Conservation (phyloP, 1,140 invertebrate genomes). For the Kradibia gibbosae region DNA sequence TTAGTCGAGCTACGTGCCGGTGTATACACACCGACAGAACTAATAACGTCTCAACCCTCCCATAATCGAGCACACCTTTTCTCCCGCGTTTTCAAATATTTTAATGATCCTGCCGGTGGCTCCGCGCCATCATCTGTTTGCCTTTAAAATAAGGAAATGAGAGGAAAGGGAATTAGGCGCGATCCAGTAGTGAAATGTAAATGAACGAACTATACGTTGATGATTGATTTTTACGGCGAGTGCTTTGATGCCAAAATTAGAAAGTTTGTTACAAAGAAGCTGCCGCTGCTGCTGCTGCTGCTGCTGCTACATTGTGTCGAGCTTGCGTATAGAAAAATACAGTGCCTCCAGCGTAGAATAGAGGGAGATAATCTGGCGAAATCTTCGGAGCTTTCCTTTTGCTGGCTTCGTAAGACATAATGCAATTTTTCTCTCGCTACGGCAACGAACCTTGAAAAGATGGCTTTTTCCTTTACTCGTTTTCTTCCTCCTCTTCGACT, state of each 20-base stretch:
- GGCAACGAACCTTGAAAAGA: background rate
- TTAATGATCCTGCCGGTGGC: no score
- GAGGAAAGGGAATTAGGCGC: slow-evolving; percentile 36
- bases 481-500: background rate
- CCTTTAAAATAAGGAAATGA: background rate
- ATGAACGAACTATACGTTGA: no score
- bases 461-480: slow-evolving; percentile 1
- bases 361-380: background rate
- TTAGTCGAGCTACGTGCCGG: background rate
- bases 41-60: no score
- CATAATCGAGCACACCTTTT: no score
- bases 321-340: background rate
- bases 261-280: background rate
- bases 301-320: no score
- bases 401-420: background rate
- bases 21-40: no score
- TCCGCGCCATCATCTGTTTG: no score
- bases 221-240: slow-evolving; percentile 26
- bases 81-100: no score
- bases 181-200: no score
- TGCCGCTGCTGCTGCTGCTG: no score
- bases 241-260: background rate
- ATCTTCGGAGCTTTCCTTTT: slow-evolving; percentile 25
- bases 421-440: slow-evolving; percentile 36
- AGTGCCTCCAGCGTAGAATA: background rate